Conservation (phyloP, 2,113 vertebrate genomes). For the Chloropsis cyanopogon region DNA sequence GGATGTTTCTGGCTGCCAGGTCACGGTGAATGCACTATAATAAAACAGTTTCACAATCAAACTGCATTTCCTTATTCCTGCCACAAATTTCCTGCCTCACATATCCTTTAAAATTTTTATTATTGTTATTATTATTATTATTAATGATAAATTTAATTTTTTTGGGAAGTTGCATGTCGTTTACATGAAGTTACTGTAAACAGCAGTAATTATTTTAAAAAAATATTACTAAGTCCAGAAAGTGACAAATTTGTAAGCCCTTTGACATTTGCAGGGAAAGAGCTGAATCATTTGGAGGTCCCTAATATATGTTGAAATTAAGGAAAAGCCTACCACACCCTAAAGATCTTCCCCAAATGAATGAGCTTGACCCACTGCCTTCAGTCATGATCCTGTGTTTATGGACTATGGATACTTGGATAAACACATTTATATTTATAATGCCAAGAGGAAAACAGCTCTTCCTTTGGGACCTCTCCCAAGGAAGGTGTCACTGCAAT, state of each 20-base stretch:
- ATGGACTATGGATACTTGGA: conserved; percentile 16
- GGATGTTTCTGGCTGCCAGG: conserved; percentile 91
- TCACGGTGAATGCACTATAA: conserved; percentile 93
- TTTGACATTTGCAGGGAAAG: not conserved
- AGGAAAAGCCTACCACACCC: not conserved
- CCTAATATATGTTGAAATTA: not conserved
- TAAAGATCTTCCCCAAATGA: conserved; percentile 7
- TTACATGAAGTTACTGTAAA: not conserved
- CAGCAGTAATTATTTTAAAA: not conserved
- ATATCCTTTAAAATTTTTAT: not conserved
- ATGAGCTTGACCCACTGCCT: conserved; percentile 24
- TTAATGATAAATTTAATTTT: not conserved
- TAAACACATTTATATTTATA: conserved; percentile 56
- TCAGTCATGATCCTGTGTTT: conserved; percentile 53
- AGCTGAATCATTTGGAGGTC: not conserved
- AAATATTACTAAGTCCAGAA: not conserved
- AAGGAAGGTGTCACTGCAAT: conserved; percentile 30
- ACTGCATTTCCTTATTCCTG: conserved; percentile 58
- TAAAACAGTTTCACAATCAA: conserved; percentile 56
- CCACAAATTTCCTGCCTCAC: conserved; percentile 45
- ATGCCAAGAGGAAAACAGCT: not conserved
- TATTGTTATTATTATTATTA: not conserved
- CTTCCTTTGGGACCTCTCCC: conserved; percentile 53
- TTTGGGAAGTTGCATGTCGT: not conserved
- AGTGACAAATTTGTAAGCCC: not conserved